Percentiles rank a stretch among this genome's conserved stretches.
Evolutionary conservation across 2,797 vertebrate species (phyloP).

Genomic region (Heteromormyrus szaboi): DNA sequence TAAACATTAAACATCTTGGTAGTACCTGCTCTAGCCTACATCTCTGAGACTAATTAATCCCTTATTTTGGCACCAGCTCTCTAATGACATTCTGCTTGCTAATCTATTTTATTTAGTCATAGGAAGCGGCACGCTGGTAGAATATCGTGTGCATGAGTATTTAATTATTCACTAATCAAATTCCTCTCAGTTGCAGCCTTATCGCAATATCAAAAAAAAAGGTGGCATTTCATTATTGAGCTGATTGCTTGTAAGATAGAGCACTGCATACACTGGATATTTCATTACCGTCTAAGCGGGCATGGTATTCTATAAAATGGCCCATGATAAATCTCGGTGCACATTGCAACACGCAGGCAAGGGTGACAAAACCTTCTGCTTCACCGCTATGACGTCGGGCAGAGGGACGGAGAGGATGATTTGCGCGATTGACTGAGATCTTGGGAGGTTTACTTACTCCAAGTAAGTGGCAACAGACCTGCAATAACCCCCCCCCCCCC

Average conservation of each 20-base stretch:
- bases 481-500: background rate
- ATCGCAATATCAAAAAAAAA: slow-evolving; percentile 23
- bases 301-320: slow-evolving; percentile 19
- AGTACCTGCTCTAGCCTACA: slow-evolving; percentile 19
- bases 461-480: background rate
- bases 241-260: slow-evolving; percentile 9
- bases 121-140: slow-evolving; percentile 16
- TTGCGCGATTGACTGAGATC: background rate
- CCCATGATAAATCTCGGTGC: background rate
- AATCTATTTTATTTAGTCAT: slow-evolving; percentile 31
- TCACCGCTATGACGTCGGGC: background rate
- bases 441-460: background rate
- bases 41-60: slow-evolving; percentile 34
- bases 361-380: background rate
- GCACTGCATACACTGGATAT: slow-evolving; percentile 47
- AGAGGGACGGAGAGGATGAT: background rate
- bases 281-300: slow-evolving; percentile 9
- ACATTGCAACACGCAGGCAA: background rate
- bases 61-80: slow-evolving; percentile 28
- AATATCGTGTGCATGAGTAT: slow-evolving; percentile 27
- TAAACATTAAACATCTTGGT: slow-evolving; percentile 40
- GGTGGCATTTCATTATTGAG: slow-evolving; percentile 17
- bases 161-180: slow-evolving; percentile 34
- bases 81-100: slow-evolving; percentile 22
- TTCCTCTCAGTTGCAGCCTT: slow-evolving; percentile 20